Base-by-base conservation (phyloP, 2,113 vertebrate genomes). In the Silurus glanis region DNA sequence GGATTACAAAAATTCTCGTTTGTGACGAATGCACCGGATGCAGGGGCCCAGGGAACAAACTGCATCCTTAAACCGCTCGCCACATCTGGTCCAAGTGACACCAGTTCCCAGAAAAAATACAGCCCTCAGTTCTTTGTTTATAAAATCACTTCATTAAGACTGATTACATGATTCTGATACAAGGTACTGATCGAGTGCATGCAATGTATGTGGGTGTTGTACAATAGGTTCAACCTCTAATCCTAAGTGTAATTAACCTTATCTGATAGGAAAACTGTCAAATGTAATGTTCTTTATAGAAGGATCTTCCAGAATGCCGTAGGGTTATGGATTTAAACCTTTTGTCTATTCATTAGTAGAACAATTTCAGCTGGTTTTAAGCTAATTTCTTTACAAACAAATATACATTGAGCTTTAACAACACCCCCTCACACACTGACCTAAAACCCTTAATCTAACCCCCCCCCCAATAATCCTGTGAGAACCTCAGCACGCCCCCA, bases 401-500 rank as follows among this genome's bases (percentile, higher is more conserved):
- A 76, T n/a, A 78, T 14, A 25, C 51, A 78, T 0, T 78, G 51
- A 51, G 45, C 37, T 49, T 23, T 51, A 85, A 83, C 47, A 62
- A 88, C 64, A 86, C 69, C 56, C 69, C 75, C 85, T 85, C 55
- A 86, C 55, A 80, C 61, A 87, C 49, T 37, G 66, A 37, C 58
- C 37, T 76, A 12, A 53, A 87, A 83, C 56, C 17, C 67, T 13
- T 37, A 12, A 64, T 64, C 37, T 62, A 12, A 49, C 82, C 83
- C 80, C 80, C 80, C 64, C 86, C 66, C 79, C 9, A 19, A 21
- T 81, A 61, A 71, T 51, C 67, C 79, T 71, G 19, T 91, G 91
- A 93, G 92, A 92, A 92, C 87, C 67, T 25, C 86, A 92, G 61
- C 86, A 91, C 78, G n/a, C 91, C 87, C 83, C 88, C 91, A 88